Percentiles rank a stretch among this genome's conserved stretches.
Conservation (phyloP, 30 jellyfish, hydroid and myxozoan genomes). For the Clytia hemisphaerica region DNA sequence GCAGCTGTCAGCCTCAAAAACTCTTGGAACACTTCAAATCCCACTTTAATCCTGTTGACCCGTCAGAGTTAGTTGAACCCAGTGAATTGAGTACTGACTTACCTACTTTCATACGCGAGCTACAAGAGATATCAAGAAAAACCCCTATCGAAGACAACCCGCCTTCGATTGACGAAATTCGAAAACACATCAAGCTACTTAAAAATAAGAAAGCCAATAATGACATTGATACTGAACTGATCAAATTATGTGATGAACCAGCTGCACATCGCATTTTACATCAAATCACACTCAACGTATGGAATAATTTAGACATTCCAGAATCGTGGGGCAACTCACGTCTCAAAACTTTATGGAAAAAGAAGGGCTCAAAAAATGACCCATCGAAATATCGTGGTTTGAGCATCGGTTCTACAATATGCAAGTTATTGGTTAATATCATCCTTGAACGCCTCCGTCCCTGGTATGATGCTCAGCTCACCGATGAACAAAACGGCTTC, state of each 20-base stretch:
- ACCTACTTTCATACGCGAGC: slow-evolving; percentile 7
- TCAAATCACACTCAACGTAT: background rate
- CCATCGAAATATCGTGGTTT: background rate
- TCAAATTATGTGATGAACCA: slow-evolving; percentile 3
- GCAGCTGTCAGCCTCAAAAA: background rate
- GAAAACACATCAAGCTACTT: no score
- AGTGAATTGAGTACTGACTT: background rate
- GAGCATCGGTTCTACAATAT: slow-evolving; percentile 1
- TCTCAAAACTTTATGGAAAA: background rate
- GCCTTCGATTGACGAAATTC: no score
- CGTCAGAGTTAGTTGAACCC: background rate
- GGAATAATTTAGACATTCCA: slow-evolving; percentile 2
- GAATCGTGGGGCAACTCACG: slow-evolving; percentile 1
- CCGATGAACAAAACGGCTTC: slow-evolving; percentile 8
- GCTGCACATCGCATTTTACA: background rate
- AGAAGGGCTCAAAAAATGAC: slow-evolving; percentile 4
- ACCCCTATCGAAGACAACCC: background rate
- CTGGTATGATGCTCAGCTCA: background rate
- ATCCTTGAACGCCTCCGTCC: slow-evolving; percentile 1
- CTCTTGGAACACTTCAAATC: background rate
- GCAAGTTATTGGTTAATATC: background rate
- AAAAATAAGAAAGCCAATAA: background rate
- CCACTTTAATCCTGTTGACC: background rate
- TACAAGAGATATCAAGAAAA: background rate
- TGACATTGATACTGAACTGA: slow-evolving; percentile 1